Evolutionary conservation across 2,113 vertebrate genomes (phyloP), one percentile per base, ranked within the genome.

Genomic region (Caloenas nicobarica): DNA sequence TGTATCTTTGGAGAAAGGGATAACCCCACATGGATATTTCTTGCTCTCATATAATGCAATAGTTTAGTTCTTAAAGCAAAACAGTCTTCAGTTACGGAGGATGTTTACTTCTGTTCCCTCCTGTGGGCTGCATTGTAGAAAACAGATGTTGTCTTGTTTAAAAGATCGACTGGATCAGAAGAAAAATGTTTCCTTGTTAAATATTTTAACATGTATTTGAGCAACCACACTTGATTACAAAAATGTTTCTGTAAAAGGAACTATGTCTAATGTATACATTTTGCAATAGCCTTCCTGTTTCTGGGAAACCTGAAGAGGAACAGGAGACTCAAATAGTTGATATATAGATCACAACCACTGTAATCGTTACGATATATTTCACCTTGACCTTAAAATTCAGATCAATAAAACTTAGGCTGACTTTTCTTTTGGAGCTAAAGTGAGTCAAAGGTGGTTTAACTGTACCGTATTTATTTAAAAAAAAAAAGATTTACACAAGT

Each of bases 221-320:
- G 84, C 96, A 95, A 96, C 84, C 92, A 94, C 86, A 97, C 88
- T 96, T 92, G 87, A 96, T 94, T 95, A 95, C 84, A 96, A 83
- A 93, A 92, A 95, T 96, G 96, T 94, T 92, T 96, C 93, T 98
- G 93, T 97, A 74, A 96, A 96, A 97, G 96, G 96, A 96, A 98
- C 94, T 88, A 60, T 86, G 69, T 96, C 90, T 96, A 93, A 97
- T 66, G 53, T 81, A 60, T 82, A 95, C 16, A 12, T 95, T 77
- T 94, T 96, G 85, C 96, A 95, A 81, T 95, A 89, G 92, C 93
- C 78, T 96, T 97, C 93, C 95, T 96, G 72, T 91, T 97, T 64
- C 80, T 94, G 92, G 93, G 91, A 96, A 79, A 66, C 73, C 93
- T 95, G 66, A 36, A 93, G 90, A 77, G 86, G 73, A 92, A 92